Conservation (phyloP, 2,797 vertebrate genomes). For the Gambusia yucatana region DNA sequence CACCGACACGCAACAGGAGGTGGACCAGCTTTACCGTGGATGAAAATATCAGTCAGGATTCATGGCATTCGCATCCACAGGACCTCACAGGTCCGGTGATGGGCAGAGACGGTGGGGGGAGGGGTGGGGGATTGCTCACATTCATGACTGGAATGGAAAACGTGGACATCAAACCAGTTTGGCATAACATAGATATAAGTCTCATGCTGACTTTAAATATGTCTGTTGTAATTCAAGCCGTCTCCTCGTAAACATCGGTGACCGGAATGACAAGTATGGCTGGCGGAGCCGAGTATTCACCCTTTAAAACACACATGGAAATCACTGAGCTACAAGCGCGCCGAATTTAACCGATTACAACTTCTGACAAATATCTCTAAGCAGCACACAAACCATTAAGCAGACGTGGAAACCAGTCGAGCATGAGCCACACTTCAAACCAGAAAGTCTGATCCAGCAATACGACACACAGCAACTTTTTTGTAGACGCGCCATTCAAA, state of each 20-base stretch:
- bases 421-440: constrained; percentile 9
- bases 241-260: constrained; percentile 24
- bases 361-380: constrained; percentile 38
- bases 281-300: background rate
- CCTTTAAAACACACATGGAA: constrained; percentile 9
- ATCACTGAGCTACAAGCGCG: constrained; percentile 20
- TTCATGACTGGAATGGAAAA: constrained; percentile 28
- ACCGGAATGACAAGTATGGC: constrained; percentile 39
- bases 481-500: constrained; percentile 28
- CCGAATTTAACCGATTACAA: constrained; percentile 43
- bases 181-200: constrained; percentile 24
- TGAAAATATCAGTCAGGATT: constrained; percentile 57
- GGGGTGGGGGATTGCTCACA: constrained; percentile 16
- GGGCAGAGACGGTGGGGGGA: constrained; percentile 20
- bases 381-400: constrained; percentile 24
- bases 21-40: constrained; percentile 33
- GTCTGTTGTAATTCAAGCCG: constrained; percentile 36
- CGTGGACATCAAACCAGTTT: constrained; percentile 34
- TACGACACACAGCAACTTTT: constrained; percentile 11
- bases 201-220: constrained; percentile 37
- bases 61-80: constrained; percentile 44
- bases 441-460: constrained; percentile 36
- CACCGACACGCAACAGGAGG: constrained; percentile 23
- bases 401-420: constrained; percentile 30
- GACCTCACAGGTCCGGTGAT: constrained; percentile 33